Base-by-base conservation (phyloP, 2,888 invertebrate species). In the Sphaeridia pumilis region DNA sequence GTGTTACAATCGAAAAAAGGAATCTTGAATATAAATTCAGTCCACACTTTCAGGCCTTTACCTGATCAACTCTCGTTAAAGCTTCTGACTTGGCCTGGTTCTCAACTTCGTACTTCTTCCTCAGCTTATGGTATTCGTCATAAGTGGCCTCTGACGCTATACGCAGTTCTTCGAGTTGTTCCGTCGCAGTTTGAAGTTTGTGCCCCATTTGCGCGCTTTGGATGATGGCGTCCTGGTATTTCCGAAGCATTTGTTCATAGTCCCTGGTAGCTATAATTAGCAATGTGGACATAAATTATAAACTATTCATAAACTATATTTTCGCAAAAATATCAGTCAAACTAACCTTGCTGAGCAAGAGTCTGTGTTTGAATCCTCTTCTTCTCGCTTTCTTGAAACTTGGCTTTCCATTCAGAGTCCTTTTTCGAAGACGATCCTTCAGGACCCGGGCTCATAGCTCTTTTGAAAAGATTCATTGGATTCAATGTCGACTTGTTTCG, bases 41-140 rank as follows among this genome's bases (percentile, higher is more conserved):
- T 35, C 21, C 10, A 35, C 35, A 46, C 35, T 46, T 34, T n/a
- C 21, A 26, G 27, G 34, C 20, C 28, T 53, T 54, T 57, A 63
- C 63, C 56, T 63, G 57, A 61, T 63, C 63, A 38, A 63, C 63
- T 43, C 63, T 48, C 26, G 24, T 55, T 14, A 63, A 49, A 28
- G 63, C 63, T 43, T 61, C 59, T 14, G 60, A 56, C 49, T 63
- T 82, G 46, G 83, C 82, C 2, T 78, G 78, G 0, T 81, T 77
- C 67, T 84, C 84, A 34, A 82, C 77, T 62, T 84, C 82, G 69
- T 83, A 82, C 70, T 81, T 80, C 68, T 80, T 80, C 69, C 80
- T 80, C 28, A 84, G 72, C 67, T 80, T 80, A 69, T 83, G 83
- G 70, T 84, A 84, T 68, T 84, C 84, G 55, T 76, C 76, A 70